Conservation (phyloP, 2,888 invertebrate genomes). For the Agapetus fuscipes region DNA sequence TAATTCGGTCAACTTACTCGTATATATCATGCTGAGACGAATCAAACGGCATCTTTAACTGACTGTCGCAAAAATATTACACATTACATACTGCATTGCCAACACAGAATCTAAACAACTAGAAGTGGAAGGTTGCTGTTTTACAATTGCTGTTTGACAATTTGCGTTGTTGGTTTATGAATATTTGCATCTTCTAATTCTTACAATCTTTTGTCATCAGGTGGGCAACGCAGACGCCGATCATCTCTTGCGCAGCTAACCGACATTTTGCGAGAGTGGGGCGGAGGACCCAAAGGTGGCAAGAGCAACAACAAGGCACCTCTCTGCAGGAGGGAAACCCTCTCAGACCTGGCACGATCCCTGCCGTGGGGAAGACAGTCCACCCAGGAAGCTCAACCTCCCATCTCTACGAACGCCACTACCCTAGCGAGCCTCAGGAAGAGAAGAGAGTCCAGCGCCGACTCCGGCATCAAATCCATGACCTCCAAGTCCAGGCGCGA, state of each 20-base stretch:
- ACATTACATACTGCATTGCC: too few relatives aligned
- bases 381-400: constrained; percentile 38
- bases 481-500: constrained; percentile 60
- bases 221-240: constrained; percentile 62
- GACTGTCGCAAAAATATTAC: too few relatives aligned
- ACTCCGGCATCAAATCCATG: constrained; percentile 72
- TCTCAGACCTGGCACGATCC: constrained; percentile 79
- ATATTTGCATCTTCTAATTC: too few relatives aligned
- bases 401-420: constrained; percentile 39
- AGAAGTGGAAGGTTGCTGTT: too few relatives aligned
- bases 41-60: too few relatives aligned
- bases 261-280: constrained; percentile 82
- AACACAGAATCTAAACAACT: too few relatives aligned
- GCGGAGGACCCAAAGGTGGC: constrained; percentile 57
- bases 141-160: too few relatives aligned
- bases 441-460: constrained; percentile 80
- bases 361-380: constrained; percentile 67
- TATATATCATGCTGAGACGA: too few relatives aligned
- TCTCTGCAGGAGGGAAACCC: constrained; percentile 74
- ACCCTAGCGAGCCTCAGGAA: constrained; percentile 52
- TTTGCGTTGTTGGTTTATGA: too few relatives aligned
- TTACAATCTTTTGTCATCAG: too few relatives aligned
- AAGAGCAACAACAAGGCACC: constrained; percentile 51
- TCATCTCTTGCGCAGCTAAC: constrained; percentile 83
- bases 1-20: too few relatives aligned